Evolutionary conservation across 2,888 invertebrate genomes (phyloP).

Genomic region (Chrysolina oricalcia): DNA sequence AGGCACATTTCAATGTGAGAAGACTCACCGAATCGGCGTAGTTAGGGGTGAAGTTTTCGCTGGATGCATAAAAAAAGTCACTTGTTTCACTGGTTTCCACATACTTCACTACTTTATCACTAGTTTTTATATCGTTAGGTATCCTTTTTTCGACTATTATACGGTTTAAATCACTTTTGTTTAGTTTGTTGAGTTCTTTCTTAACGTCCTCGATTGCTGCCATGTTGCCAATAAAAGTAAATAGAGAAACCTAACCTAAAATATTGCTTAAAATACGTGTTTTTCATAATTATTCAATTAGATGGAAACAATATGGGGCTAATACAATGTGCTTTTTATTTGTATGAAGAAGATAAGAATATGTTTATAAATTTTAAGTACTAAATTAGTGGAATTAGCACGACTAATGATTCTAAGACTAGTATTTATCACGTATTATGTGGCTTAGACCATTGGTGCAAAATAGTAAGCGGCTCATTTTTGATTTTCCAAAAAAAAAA

Average conservation of each 20-base stretch:
- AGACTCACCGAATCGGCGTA: slow-evolving; percentile 13
- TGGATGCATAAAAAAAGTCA: neutral
- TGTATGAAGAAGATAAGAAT: no score
- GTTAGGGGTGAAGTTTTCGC: neutral
- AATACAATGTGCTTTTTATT: neutral
- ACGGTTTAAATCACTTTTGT: slow-evolving; percentile 23
- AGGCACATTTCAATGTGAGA: slow-evolving; percentile 8
- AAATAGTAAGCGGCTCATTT: no score
- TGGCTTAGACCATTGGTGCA: no score
- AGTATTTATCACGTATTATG: no score
- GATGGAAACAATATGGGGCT: neutral
- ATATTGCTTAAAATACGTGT: no score
- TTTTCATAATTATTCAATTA: no score
- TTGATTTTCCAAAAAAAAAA: no score
- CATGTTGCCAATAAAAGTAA: no score
- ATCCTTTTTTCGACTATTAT: slow-evolving; percentile 12
- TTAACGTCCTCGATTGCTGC: neutral
- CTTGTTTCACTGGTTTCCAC: slow-evolving; percentile 1
- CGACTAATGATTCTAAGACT: no score
- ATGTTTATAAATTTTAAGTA: no score
- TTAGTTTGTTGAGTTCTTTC: slow-evolving; percentile 16
- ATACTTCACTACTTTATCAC: slow-evolving; percentile 25
- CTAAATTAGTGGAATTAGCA: no score
- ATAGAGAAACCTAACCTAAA: no score
- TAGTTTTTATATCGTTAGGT: neutral